Evolutionary conservation across 1,140 invertebrate genomes (phyloP).

Genomic region (Hyles euphorbiae): DNA sequence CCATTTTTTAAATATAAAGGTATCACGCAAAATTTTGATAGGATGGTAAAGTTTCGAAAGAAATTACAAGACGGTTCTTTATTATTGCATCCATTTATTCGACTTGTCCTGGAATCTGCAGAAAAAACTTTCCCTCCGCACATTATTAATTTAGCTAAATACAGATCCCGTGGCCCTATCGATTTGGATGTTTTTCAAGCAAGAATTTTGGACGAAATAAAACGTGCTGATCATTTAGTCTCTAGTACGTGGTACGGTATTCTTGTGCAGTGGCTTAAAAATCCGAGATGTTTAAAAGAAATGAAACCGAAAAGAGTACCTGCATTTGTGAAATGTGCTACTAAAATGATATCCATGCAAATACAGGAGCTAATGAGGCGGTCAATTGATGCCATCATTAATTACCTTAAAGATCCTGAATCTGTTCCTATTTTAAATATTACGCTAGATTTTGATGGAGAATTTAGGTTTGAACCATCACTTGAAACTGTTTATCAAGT

Average conservation of each 20-base stretch:
- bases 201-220: slow-evolving; percentile 66
- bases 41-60: slow-evolving; percentile 76
- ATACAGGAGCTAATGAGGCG: slow-evolving; percentile 72
- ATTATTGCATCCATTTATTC: slow-evolving; percentile 79
- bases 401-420: slow-evolving; percentile 47
- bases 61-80: slow-evolving; percentile 73
- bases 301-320: slow-evolving; percentile 54
- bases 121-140: slow-evolving; percentile 72
- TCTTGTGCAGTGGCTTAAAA: slow-evolving; percentile 63
- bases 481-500: slow-evolving; percentile 59
- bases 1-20: slow-evolving; percentile 77
- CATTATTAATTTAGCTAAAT: slow-evolving; percentile 76
- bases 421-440: slow-evolving; percentile 58
- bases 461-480: slow-evolving; percentile 69
- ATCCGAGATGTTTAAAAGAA: slow-evolving; percentile 55
- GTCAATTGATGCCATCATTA: slow-evolving; percentile 64
- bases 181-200: slow-evolving; percentile 63
- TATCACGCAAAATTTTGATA: slow-evolving; percentile 75
- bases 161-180: slow-evolving; percentile 64
- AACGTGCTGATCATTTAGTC: slow-evolving; percentile 63
- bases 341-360: slow-evolving; percentile 69
- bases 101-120: slow-evolving; percentile 76
- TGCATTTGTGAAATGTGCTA: slow-evolving; percentile 59
- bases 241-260: slow-evolving; percentile 70
- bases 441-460: slow-evolving; percentile 67